These are phyloP conservation scores for Troides aeacus DNA, from an alignment of 2,888 invertebrate species.

Conservation along the genomic window DNA sequence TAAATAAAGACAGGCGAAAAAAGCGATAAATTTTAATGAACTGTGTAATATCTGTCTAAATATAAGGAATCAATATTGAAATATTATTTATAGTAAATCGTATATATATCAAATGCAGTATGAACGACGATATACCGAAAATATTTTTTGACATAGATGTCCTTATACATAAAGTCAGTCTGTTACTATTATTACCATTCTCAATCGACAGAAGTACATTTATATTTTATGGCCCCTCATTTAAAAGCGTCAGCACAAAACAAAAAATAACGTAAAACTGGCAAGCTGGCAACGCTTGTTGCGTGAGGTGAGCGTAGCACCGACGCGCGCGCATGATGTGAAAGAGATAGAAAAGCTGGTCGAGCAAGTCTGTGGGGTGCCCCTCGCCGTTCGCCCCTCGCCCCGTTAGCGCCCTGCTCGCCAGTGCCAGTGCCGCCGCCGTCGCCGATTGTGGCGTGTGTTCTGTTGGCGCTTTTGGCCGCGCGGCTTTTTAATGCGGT, in stretches of 20 bases:
- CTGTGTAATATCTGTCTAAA: too few relatives aligned
- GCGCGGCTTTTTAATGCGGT: slow-evolving; percentile 39
- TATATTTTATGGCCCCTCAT: slow-evolving; percentile 73
- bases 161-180: slow-evolving; percentile 17
- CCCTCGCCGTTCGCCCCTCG: slow-evolving; percentile 51
- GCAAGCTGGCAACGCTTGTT: slow-evolving; percentile 69
- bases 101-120: not conserved
- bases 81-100: too few relatives aligned
- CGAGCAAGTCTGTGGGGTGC: slow-evolving; percentile 65
- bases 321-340: slow-evolving; percentile 71
- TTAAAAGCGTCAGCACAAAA: slow-evolving; percentile 72
- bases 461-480: slow-evolving; percentile 39
- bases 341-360: slow-evolving; percentile 65
- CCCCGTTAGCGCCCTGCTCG: slow-evolving; percentile 47
- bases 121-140: not conserved
- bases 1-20: too few relatives aligned
- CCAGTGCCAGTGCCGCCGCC: slow-evolving; percentile 70
- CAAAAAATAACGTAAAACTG: slow-evolving; percentile 66
- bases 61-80: too few relatives aligned
- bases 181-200: slow-evolving; percentile 40
- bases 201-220: slow-evolving; percentile 52
- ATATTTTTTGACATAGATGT: not conserved
- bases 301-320: slow-evolving; percentile 64
- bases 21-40: too few relatives aligned
- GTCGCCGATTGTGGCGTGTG: slow-evolving; percentile 60